These are phyloP conservation scores for Ciconia stormi DNA, from an alignment of 2,113 vertebrate species.

Conservation along the genomic window DNA sequence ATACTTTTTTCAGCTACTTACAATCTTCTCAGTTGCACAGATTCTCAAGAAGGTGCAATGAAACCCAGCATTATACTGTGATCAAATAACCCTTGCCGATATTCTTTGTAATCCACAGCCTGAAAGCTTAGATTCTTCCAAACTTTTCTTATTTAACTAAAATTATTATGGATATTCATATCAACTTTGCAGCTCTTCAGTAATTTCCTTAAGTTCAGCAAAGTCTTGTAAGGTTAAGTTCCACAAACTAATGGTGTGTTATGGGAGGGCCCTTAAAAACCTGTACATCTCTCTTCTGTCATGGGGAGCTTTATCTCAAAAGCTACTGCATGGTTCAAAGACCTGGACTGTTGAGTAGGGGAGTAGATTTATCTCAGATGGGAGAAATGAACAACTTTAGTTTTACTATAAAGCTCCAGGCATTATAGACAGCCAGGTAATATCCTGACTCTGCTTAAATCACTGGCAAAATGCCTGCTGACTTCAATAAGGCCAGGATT, in stretches of 20 bases:
- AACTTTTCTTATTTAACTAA: background rate
- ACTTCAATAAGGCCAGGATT: constrained; percentile 16
- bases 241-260: background rate
- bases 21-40: background rate
- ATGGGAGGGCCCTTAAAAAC: background rate
- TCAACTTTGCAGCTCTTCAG: background rate
- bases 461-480: constrained; percentile 10
- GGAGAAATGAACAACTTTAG: background rate
- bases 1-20: background rate
- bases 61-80: background rate
- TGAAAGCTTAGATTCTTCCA: background rate
- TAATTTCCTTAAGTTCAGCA: background rate
- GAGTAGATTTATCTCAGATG: background rate
- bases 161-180: background rate
- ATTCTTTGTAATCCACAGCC: background rate
- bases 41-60: background rate
- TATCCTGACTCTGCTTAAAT: constrained; percentile 29
- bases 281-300: background rate
- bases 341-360: background rate
- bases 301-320: background rate
- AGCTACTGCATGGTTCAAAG: background rate
- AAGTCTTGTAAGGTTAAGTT: background rate
- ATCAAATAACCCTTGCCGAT: background rate
- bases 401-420: constrained; percentile 14
- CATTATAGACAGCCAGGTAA: constrained; percentile 5